These are phyloP conservation scores for Lordiphosa mommai DNA, from an alignment of 1,140 invertebrate species.

Conservation along the genomic window DNA sequence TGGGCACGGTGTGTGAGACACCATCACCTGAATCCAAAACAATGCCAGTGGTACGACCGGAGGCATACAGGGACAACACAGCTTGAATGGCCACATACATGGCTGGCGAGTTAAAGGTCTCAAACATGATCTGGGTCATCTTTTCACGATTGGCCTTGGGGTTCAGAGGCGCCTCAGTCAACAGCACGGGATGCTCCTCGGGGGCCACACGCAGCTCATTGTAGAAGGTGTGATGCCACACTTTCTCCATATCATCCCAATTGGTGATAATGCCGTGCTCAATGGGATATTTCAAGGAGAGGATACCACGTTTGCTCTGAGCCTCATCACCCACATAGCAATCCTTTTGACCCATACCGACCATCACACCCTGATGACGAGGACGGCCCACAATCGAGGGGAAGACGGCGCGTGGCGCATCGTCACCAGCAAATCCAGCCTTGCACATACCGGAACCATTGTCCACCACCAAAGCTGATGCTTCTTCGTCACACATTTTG, in stretches of 20 bases:
- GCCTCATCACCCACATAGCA: constrained; percentile 94
- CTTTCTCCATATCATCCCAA: constrained; percentile 93
- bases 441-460: constrained; percentile 96
- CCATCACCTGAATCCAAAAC: constrained; percentile 91
- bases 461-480: constrained; percentile 92
- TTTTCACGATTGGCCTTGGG: constrained; percentile 90
- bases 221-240: constrained; percentile 91
- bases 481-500: constrained; percentile 87
- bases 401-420: constrained; percentile 85
- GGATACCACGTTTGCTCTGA: constrained; percentile 89
- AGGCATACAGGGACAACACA: constrained; percentile 89
- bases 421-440: constrained; percentile 86
- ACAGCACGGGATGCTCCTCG: constrained; percentile 92
- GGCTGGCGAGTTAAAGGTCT: constrained; percentile 89
- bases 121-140: constrained; percentile 93
- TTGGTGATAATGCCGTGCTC: constrained; percentile 93
- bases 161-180: constrained; percentile 92
- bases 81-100: constrained; percentile 89
- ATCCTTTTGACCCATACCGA: constrained; percentile 97
- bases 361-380: constrained; percentile 94
- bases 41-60: constrained; percentile 92
- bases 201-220: constrained; percentile 95
- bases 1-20: constrained; percentile 93
- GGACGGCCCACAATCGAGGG: constrained; percentile 87
- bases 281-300: constrained; percentile 87